Evolutionary conservation across 2,888 invertebrate genomes (phyloP), one percentile per base, ranked within the genome.

Genomic region (Ceriagrion tenellum): DNA sequence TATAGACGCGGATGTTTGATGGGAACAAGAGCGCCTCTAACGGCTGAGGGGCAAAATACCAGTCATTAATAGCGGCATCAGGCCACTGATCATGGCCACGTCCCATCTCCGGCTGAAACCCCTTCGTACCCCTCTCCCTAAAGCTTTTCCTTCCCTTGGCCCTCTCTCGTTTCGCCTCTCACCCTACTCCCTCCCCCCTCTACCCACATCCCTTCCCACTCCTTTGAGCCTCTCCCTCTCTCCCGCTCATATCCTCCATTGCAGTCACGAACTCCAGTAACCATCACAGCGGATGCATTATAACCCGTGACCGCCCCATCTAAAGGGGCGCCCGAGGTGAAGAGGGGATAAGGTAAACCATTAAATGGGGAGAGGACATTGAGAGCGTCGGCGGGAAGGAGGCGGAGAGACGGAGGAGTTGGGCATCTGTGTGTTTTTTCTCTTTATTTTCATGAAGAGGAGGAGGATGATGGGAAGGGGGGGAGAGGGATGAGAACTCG

Each of bases 1-100:
- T 93, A 93, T 93, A 93, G 93, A 93, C 93, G 63, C 93, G 69
- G 93, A 93, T 93, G 93, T 93, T 93, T 93, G 93, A 93, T 93
- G 93, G 93, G 93, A 47, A 93, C 93, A 93, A 93, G 93, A 93
- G 93, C 93, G 93, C 93, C 93, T 93, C 93, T 93, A 93, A 93
- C 93, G 93, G 93, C 93, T 74, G 93, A 93, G 69, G 93, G 93
- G 93, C 93, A 93, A 93, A 93, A 93, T 74, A 93, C 93, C 93
- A 69, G 93, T 69, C 93, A 93, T 93, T 93, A 93, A 93, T 69
- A 93, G 93, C 93, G 93, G 93, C 93, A 93, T 93, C 93, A 93
- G 93, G 93, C 93, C 93, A 93, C 93, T 93, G 93, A 93, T 93
- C 93, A 93, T 55, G 93, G 93, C 69, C 93, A 91, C 91, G 30